A percentile compares a stretch with the other conserved stretches of the same genome.
These are phyloP conservation scores for Garrulus glandarius DNA, from an alignment of 2,797 vertebrate genomes.

Conservation along the genomic window DNA sequence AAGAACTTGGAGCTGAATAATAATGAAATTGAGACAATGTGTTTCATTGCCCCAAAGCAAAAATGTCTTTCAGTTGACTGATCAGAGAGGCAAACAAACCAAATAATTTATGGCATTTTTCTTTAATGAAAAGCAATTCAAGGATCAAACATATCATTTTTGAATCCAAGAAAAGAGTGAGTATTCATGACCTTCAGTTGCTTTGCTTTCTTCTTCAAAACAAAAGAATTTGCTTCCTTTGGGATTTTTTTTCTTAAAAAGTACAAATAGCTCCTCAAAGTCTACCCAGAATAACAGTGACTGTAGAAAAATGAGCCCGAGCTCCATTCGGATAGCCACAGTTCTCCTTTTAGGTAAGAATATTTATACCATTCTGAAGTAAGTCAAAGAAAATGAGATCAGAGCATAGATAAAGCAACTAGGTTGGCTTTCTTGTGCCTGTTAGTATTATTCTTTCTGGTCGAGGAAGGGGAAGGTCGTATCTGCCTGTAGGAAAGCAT, in stretches of 20 bases:
- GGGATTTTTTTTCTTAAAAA: constrained; percentile 38
- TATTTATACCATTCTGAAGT: neutral
- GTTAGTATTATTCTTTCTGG: neutral
- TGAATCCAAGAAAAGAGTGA: neutral
- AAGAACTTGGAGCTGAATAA: constrained; percentile 13
- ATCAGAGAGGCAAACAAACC: constrained; percentile 25
- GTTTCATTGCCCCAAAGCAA: constrained; percentile 7
- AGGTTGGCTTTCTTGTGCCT: neutral
- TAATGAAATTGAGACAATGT: constrained; percentile 1
- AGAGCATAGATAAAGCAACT: neutral
- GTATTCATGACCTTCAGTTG: constrained; percentile 41
- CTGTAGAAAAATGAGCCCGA: neutral
- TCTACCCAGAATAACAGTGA: neutral
- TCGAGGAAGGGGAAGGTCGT: neutral
- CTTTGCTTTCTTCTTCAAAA: constrained; percentile 40
- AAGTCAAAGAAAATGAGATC: constrained; percentile 10
- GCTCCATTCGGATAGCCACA: neutral
- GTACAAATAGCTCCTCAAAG: constrained; percentile 35
- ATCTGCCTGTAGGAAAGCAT: neutral
- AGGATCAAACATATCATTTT: constrained; percentile 25
- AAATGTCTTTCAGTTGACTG: constrained; percentile 20
- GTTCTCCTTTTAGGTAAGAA: constrained; percentile 13
- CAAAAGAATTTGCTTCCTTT: constrained; percentile 21
- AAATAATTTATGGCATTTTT: constrained; percentile 57
- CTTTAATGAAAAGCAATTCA: constrained; percentile 42